Evolutionary conservation across 37 sponge, comb jelly and placozoan genomes (phyloP).

Genomic region (Oscarella lobularis): DNA sequence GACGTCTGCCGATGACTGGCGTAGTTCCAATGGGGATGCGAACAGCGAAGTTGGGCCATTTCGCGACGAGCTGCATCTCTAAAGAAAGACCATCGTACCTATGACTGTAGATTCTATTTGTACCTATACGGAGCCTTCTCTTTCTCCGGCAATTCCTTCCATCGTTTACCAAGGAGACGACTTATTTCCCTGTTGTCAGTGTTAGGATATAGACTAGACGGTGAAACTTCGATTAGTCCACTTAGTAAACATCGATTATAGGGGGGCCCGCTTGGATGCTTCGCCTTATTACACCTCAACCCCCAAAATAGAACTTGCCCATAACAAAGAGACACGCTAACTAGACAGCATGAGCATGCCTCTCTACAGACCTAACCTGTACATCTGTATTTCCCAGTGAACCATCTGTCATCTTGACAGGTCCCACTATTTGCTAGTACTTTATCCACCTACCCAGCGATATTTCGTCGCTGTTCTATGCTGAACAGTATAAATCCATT

Average conservation of each 20-base stretch:
- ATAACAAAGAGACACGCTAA: not conserved
- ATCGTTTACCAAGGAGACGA: not conserved
- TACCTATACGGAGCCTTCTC: not conserved
- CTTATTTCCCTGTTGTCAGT: not conserved
- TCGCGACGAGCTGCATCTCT: not conserved
- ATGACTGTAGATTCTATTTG: no score
- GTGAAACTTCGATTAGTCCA: no score
- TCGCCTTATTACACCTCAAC: no score
- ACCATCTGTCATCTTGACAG: not conserved
- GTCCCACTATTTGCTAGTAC: not conserved
- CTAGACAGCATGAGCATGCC: not conserved
- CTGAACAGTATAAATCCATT: not conserved
- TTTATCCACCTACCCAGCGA: not conserved
- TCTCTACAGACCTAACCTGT: not conserved
- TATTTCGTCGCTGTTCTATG: not conserved
- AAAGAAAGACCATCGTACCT: no score
- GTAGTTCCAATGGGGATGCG: not conserved
- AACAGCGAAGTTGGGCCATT: not conserved
- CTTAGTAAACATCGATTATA: no score
- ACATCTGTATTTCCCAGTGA: not conserved
- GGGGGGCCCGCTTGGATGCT: no score
- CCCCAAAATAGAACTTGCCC: no score
- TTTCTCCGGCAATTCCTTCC: not conserved
- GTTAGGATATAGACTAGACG: not conserved
- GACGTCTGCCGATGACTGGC: not conserved